These are phyloP conservation scores for Dicaeum eximium DNA, from an alignment of 2,113 vertebrate genomes.

Conservation along the genomic window DNA sequence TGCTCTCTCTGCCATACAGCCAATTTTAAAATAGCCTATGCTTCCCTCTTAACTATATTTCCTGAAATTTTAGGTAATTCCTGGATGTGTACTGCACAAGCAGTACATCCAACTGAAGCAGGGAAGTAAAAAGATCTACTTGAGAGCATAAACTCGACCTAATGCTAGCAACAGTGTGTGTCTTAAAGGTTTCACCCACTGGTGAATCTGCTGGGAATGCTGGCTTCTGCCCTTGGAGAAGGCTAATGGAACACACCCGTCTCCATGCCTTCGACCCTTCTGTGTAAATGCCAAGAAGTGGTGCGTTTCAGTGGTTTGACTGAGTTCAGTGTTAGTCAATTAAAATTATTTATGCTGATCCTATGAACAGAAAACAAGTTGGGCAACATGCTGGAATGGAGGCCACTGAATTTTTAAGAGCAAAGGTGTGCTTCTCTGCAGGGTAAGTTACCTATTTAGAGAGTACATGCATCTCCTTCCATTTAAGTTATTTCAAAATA, in stretches of 20 bases:
- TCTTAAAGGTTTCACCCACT: neutral
- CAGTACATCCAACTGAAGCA: neutral
- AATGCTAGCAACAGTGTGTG: fast-evolving
- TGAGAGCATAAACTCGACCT: neutral
- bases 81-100: neutral
- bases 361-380: neutral
- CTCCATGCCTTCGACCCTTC: neutral
- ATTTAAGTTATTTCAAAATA: neutral
- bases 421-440: neutral
- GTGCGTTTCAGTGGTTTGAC: neutral
- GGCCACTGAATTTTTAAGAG: neutral
- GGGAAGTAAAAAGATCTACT: neutral
- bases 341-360: neutral
- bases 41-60: neutral
- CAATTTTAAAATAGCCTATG: neutral
- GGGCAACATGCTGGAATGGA: neutral
- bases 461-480: neutral
- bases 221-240: neutral
- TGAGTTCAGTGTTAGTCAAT: neutral
- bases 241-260: neutral
- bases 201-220: neutral
- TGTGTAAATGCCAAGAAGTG: neutral
- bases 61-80: neutral
- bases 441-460: neutral
- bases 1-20: neutral